phyloP scores from a whole-genome alignment of 2,797 vertebrate species.

The Megalops cyprinoides region DNA sequence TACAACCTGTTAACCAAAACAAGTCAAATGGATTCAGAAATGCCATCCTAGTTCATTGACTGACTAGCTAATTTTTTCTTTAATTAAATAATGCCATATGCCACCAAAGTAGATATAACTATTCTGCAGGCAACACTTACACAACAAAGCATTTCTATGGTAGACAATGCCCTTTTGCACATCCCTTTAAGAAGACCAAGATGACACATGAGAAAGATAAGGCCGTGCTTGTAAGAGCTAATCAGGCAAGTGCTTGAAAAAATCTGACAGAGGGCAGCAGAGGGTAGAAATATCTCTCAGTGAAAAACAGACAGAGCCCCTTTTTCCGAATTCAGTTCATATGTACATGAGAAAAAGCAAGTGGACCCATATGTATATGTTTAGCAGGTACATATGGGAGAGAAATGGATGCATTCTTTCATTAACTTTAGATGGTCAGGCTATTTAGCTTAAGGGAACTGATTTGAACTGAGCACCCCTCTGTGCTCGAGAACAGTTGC shows the following conservation, averaged over 20 bases:
- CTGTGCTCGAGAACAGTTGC: background rate
- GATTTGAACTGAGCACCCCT: slow-evolving; percentile 25
- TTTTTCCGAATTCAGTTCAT: slow-evolving; percentile 6
- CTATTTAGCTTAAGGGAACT: background rate
- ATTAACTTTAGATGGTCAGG: background rate
- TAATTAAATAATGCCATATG: too few relatives aligned
- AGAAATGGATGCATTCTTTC: slow-evolving; percentile 5
- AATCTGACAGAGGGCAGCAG: slow-evolving; percentile 21
- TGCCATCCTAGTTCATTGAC: background rate
- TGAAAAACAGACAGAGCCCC: background rate
- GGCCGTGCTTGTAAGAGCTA: slow-evolving; percentile 8
- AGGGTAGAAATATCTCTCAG: background rate
- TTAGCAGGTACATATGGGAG: background rate
- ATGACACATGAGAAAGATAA: background rate
- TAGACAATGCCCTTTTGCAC: background rate
- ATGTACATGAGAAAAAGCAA: slow-evolving; percentile 5
- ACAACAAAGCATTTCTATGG: background rate
- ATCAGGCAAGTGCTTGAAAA: slow-evolving; percentile 5
- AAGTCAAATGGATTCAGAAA: background rate
- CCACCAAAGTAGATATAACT: too few relatives aligned
- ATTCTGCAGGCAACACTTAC: too few relatives aligned
- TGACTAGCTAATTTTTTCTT: background rate
- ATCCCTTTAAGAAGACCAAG: too few relatives aligned
- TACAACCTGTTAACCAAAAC: background rate
- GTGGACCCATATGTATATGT: background rate